Evolutionary conservation across 2,888 invertebrate genomes (phyloP).

Genomic region (Caenorhabditis sp.): DNA sequence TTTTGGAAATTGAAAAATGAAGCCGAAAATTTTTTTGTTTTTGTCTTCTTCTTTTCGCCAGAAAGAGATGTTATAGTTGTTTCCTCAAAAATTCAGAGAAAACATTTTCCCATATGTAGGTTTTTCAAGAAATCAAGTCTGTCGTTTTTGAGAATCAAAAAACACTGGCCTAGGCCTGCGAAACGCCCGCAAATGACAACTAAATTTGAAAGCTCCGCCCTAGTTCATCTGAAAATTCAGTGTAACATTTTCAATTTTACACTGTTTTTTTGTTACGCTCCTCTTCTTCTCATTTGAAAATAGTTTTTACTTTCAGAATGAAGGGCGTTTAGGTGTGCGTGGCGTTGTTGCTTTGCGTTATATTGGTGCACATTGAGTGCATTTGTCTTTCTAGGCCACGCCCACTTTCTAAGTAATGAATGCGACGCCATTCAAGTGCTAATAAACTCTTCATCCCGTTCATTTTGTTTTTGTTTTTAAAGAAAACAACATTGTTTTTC

Average conservation of each 20-base stretch:
- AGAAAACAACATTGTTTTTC: slow-evolving; percentile 3
- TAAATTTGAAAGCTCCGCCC: background rate
- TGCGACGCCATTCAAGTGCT: slow-evolving; percentile 6
- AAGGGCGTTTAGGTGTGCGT: background rate
- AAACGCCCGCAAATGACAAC: too few relatives aligned
- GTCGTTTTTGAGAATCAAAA: too few relatives aligned
- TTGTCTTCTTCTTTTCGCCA: too few relatives aligned
- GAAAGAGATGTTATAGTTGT: too few relatives aligned
- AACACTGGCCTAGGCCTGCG: too few relatives aligned
- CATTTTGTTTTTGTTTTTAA: background rate
- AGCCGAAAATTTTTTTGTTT: too few relatives aligned
- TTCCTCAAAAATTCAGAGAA: too few relatives aligned
- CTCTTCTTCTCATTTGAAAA: background rate
- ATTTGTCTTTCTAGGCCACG: slow-evolving; percentile 4
- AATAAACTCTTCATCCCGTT: slow-evolving; percentile 3
- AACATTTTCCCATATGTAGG: too few relatives aligned
- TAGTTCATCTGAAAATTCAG: background rate
- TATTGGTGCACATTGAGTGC: slow-evolving; percentile 3
- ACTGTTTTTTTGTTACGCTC: slow-evolving; percentile 4
- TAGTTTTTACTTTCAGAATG: background rate
- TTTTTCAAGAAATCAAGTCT: too few relatives aligned
- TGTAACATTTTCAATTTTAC: background rate
- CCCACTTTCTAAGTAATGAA: background rate
- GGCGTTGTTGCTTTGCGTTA: background rate
- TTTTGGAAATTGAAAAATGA: too few relatives aligned